Percentiles rank a stretch among this genome's conserved stretches.
These are phyloP conservation scores for Resseliella maxima DNA, from an alignment of 2,888 invertebrate genomes.

Conservation along the genomic window DNA sequence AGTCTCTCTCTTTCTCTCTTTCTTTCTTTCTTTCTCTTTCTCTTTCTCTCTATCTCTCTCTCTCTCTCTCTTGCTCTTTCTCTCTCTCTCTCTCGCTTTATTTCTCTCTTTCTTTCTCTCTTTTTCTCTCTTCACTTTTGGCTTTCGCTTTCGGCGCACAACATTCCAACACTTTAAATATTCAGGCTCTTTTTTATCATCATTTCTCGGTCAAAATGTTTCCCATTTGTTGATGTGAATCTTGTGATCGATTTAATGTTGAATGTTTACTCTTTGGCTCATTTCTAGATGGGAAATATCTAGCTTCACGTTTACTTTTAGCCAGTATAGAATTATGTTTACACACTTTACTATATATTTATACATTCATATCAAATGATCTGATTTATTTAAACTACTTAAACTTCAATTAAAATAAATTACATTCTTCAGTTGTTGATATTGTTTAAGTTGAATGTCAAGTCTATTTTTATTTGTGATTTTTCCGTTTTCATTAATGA, in stretches of 20 bases:
- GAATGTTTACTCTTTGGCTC: constrained; percentile 6
- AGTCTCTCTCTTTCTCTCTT: neutral
- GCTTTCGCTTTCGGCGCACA: neutral
- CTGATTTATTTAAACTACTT: neutral
- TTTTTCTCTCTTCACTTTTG: too few relatives aligned
- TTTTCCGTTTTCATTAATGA: neutral
- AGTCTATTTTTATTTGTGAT: too few relatives aligned
- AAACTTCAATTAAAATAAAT: neutral
- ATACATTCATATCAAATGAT: neutral
- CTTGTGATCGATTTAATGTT: neutral
- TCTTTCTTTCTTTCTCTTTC: neutral
- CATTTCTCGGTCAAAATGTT: neutral
- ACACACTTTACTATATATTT: neutral
- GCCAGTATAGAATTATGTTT: too few relatives aligned
- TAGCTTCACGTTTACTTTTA: neutral
- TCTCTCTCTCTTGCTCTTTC: neutral
- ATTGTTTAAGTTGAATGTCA: neutral
- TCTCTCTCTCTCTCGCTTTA: neutral
- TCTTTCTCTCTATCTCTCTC: neutral
- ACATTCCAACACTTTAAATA: neutral
- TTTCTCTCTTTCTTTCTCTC: neutral
- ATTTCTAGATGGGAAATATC: neutral
- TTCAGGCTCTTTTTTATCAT: too few relatives aligned
- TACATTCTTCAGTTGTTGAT: neutral
- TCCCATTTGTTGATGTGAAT: neutral